A percentile compares a stretch with the other conserved stretches of the same genome.
These are phyloP conservation scores for Larimichthys crocea DNA, from an alignment of 2,113 vertebrate genomes.

Conservation along the genomic window DNA sequence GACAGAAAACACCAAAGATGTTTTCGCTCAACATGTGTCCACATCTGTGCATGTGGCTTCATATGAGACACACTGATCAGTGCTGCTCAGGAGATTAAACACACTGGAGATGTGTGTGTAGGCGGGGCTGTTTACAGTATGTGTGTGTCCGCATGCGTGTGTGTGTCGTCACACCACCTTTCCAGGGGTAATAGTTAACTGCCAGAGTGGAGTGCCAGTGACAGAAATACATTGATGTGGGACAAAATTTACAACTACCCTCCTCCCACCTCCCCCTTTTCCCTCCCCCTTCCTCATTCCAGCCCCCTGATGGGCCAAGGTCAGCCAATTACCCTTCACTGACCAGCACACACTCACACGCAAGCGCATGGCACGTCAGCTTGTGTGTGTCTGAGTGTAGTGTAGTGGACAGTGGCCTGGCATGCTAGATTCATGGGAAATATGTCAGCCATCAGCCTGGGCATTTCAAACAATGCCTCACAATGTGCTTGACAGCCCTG, in stretches of 20 bases:
- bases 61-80: conserved; percentile 35
- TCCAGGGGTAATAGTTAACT: conserved; percentile 57
- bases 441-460: conserved; percentile 82
- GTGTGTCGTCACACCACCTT: conserved; percentile 2
- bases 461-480: conserved; percentile 84
- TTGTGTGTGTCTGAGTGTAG: conserved; percentile 64
- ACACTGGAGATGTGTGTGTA: conserved; percentile 23
- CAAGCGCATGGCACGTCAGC: conserved; percentile 10
- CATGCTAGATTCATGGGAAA: conserved; percentile 81
- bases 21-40: conserved; percentile 19
- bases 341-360: conserved; percentile 49
- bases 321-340: conserved; percentile 82
- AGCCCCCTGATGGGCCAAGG: conserved; percentile 76
- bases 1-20: conserved; percentile 12
- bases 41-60: conserved; percentile 17
- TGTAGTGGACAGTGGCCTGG: conserved; percentile 75
- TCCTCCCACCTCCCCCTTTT: conserved; percentile 6
- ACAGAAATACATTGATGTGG: conserved; percentile 69
- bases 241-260: conserved; percentile 74
- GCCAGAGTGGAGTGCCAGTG: conserved; percentile 53
- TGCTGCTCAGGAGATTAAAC: conserved; percentile 56
- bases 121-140: not conserved
- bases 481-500: conserved; percentile 84
- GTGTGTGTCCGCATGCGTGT: conserved; percentile 10
- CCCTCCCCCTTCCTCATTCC: conserved; percentile 58